Evolutionary conservation across 2,113 vertebrate genomes (phyloP).

Genomic region (Willisornis vidua): DNA sequence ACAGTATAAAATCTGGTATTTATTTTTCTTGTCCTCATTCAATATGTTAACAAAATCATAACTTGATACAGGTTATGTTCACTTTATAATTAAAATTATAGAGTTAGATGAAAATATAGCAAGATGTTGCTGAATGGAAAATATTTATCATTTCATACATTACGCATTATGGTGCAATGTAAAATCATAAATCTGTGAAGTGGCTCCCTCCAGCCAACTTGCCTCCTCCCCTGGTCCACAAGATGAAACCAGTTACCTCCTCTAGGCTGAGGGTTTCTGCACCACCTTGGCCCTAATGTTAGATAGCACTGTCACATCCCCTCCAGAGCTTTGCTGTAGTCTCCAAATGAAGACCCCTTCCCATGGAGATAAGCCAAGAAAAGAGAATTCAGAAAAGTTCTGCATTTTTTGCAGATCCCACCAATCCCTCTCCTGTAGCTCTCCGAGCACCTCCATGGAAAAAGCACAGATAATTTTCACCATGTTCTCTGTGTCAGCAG

Average conservation of each 20-base stretch:
- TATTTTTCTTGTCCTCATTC: conserved; percentile 83
- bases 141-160: conserved; percentile 58
- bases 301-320: neutral
- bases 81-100: conserved; percentile 79
- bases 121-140: conserved; percentile 70
- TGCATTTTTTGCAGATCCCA: neutral
- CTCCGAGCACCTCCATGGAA: neutral
- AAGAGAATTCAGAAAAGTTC: neutral
- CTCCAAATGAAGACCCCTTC: neutral
- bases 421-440: neutral
- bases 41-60: conserved; percentile 84
- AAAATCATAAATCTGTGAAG: conserved; percentile 55
- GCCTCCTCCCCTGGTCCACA: neutral
- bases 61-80: conserved; percentile 83
- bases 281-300: neutral
- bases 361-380: neutral
- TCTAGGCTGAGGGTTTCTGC: neutral
- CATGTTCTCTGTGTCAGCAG: neutral
- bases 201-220: conserved; percentile 28
- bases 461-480: neutral
- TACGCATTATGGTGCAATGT: conserved; percentile 27
- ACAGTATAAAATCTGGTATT: conserved; percentile 84
- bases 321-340: neutral
- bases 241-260: neutral
- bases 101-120: conserved; percentile 65